phyloP scores from a whole-genome alignment of 1,140 invertebrate species.

The Rhynchophorus ferrugineus region DNA sequence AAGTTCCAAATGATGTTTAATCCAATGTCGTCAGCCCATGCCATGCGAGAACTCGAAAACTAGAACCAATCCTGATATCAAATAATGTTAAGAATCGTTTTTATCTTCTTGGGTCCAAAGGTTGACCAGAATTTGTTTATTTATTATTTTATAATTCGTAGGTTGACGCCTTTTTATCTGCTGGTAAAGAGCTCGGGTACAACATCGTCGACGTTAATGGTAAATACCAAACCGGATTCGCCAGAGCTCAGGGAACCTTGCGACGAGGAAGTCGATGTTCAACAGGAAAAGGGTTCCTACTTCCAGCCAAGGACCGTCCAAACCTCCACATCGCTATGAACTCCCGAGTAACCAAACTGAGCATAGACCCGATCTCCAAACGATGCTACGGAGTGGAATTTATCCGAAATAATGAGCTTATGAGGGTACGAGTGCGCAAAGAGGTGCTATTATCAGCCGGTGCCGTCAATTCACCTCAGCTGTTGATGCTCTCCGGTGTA shows the following conservation, averaged over 20 bases:
- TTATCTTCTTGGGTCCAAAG: too few relatives aligned
- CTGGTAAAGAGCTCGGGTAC: conserved; percentile 83
- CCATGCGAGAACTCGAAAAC: too few relatives aligned
- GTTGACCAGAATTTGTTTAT: too few relatives aligned
- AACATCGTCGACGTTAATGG: conserved; percentile 88
- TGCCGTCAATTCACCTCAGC: conserved; percentile 81
- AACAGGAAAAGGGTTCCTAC: conserved; percentile 81
- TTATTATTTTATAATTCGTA: too few relatives aligned
- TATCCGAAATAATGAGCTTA: conserved; percentile 59
- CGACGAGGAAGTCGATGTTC: conserved; percentile 80
- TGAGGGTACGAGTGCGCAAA: conserved; percentile 56
- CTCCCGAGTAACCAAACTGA: conserved; percentile 71
- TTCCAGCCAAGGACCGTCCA: conserved; percentile 68
- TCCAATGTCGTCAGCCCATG: too few relatives aligned
- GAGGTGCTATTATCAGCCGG: conserved; percentile 77
- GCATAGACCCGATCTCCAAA: conserved; percentile 76
- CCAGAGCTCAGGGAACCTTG: conserved; percentile 48
- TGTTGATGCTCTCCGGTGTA: conserved; percentile 87
- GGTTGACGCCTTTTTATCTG: conserved; percentile 78
- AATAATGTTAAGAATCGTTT: too few relatives aligned
- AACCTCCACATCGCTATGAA: conserved; percentile 85
- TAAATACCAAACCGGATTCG: conserved; percentile 69
- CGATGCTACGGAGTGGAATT: conserved; percentile 82
- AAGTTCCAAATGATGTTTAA: too few relatives aligned
- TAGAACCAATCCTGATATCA: too few relatives aligned